A percentile compares a stretch with the other conserved stretches of the same genome.
Evolutionary conservation across 2,888 invertebrate genomes (phyloP).

Genomic region (Melanargia galathea): DNA sequence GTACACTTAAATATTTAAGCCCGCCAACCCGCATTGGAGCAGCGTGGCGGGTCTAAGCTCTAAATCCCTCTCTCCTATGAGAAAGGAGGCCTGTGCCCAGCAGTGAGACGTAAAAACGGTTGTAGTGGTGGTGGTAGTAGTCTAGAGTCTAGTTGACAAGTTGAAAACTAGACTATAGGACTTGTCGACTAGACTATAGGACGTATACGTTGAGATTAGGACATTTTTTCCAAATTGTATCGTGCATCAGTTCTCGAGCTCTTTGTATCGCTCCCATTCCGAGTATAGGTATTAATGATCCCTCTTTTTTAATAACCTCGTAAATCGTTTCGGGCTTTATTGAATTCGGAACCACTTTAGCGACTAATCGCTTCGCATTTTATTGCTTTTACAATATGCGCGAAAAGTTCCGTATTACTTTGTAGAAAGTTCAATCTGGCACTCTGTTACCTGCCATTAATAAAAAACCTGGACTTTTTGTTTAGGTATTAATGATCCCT

Average conservation of each 20-base stretch:
- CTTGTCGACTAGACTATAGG: too few species aligned
- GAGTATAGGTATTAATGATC: conserved; percentile 39
- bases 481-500: conserved; percentile 39
- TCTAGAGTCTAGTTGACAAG: too few species aligned
- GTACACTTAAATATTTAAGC: too few species aligned
- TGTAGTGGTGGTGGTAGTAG: too few species aligned
- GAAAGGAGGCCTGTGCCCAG: too few species aligned
- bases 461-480: conserved; percentile 6
- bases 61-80: too few species aligned
- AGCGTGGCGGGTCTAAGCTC: too few species aligned
- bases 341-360: conserved; percentile 28
- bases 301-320: conserved; percentile 40
- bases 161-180: too few species aligned
- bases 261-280: conserved; percentile 2
- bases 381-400: conserved; percentile 25
- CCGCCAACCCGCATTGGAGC: too few species aligned
- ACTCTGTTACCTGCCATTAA: background rate
- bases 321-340: conserved; percentile 37
- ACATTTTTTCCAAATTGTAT: too few species aligned
- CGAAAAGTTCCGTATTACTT: conserved; percentile 26
- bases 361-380: conserved; percentile 23
- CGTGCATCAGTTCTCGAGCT: background rate
- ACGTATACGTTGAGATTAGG: too few species aligned
- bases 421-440: conserved; percentile 20
- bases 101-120: too few species aligned